phyloP scores from a whole-genome alignment of 1,140 invertebrate species.

The Harpegnathos saltator region DNA sequence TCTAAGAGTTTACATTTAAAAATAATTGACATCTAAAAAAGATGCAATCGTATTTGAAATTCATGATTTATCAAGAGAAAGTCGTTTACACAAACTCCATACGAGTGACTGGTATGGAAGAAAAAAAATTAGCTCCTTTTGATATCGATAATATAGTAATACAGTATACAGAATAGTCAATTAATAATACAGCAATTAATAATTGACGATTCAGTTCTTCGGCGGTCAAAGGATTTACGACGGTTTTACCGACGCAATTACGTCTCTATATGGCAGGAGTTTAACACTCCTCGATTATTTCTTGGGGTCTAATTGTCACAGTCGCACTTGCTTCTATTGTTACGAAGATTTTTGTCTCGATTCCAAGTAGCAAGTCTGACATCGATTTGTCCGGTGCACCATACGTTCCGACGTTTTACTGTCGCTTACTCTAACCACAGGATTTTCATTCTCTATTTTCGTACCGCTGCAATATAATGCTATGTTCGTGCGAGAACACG shows the following conservation, averaged over 20 bases:
- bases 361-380: constrained; percentile 53
- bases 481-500: constrained; percentile 43
- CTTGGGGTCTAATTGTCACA: background rate
- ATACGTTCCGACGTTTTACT: constrained; percentile 68
- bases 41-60: too few species aligned
- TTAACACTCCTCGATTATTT: background rate
- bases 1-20: too few species aligned
- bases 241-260: background rate
- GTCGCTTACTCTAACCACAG: constrained; percentile 71
- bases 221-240: background rate
- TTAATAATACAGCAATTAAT: background rate
- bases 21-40: too few species aligned
- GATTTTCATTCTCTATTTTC: constrained; percentile 78
- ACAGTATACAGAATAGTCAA: too few species aligned
- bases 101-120: too few species aligned
- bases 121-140: too few species aligned
- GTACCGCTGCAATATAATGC: constrained; percentile 64
- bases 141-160: too few species aligned
- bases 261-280: background rate
- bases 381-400: constrained; percentile 51
- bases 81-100: too few species aligned
- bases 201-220: background rate
- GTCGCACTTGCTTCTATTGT: constrained; percentile 27
- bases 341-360: constrained; percentile 37
- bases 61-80: too few species aligned